These are phyloP conservation scores for Scolanthus callimorphus DNA, from an alignment of 92 coral and sea anemone species.

Conservation along the genomic window DNA sequence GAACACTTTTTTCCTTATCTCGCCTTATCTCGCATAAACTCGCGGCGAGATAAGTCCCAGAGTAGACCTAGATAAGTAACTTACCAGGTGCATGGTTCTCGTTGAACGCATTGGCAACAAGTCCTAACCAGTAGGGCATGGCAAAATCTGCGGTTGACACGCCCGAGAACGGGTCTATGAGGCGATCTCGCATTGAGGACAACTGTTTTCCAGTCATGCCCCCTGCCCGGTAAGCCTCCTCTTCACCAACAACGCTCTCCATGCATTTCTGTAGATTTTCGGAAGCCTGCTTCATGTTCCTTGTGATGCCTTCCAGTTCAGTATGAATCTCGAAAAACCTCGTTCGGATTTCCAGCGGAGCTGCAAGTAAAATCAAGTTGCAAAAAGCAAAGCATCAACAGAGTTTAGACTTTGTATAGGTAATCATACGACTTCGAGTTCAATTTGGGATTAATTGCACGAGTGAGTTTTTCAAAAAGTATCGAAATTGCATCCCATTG, in stretches of 20 bases:
- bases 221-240: slow-evolving; percentile 30
- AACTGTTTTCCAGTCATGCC: slow-evolving; percentile 55
- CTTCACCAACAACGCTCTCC: slow-evolving; percentile 75
- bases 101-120: slow-evolving; percentile 18
- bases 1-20: too few relatives aligned
- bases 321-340: slow-evolving; percentile 57
- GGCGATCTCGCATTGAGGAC: slow-evolving; percentile 28
- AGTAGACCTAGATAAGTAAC: too few relatives aligned
- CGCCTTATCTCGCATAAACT: too few relatives aligned
- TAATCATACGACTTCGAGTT: too few relatives aligned
- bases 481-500: too few relatives aligned
- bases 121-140: slow-evolving; percentile 72
- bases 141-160: slow-evolving; percentile 30
- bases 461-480: too few relatives aligned
- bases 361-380: neutral
- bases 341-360: slow-evolving; percentile 56
- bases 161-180: slow-evolving; percentile 4
- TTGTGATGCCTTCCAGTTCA: slow-evolving; percentile 57
- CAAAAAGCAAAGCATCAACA: too few relatives aligned
- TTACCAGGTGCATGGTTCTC: slow-evolving; percentile 10
- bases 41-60: neutral
- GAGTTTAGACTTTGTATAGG: too few relatives aligned
- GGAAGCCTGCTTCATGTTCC: slow-evolving; percentile 60
- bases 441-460: too few relatives aligned
- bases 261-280: slow-evolving; percentile 70